A percentile compares a stretch with the other conserved stretches of the same genome.
phyloP scores from a whole-genome alignment of 2,797 vertebrate species.

The Sebastolobus alascanus region DNA sequence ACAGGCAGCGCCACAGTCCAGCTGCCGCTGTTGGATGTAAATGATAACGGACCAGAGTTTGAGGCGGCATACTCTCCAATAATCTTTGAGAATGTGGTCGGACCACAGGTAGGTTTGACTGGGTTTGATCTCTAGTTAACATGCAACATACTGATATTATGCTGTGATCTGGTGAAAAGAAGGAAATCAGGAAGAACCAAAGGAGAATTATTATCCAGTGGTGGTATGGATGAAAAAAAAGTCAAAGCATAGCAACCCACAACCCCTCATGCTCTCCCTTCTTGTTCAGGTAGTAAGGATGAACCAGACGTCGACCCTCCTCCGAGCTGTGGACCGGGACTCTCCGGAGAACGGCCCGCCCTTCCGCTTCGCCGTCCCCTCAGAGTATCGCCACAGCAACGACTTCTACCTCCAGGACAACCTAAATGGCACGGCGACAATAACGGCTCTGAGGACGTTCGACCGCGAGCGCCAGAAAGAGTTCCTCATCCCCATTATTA shows the following conservation, averaged over 20 bases:
- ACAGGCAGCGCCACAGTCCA: slow-evolving; percentile 89
- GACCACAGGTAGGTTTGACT: slow-evolving; percentile 80
- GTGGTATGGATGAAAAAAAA: not conserved
- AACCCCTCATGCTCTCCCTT: slow-evolving; percentile 5
- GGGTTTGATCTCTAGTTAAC: slow-evolving; percentile 5
- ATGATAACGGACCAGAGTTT: slow-evolving; percentile 92
- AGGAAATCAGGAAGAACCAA: not conserved
- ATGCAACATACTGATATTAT: not conserved
- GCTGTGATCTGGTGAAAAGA: not conserved
- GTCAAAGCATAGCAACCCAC: not conserved
- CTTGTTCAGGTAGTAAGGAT: slow-evolving; percentile 82
- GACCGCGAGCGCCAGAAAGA: slow-evolving; percentile 90
- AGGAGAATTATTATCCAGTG: not conserved
- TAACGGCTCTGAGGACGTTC: slow-evolving; percentile 89
- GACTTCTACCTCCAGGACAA: slow-evolving; percentile 92
- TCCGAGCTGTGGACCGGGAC: slow-evolving; percentile 87
- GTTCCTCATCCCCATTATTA: slow-evolving; percentile 87
- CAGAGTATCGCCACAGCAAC: slow-evolving; percentile 83
- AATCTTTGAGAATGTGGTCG: slow-evolving; percentile 89
- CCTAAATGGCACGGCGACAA: slow-evolving; percentile 88
- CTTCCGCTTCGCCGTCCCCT: slow-evolving; percentile 86
- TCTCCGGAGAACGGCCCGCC: slow-evolving; percentile 88
- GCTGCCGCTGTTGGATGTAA: slow-evolving; percentile 89
- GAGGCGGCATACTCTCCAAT: slow-evolving; percentile 87
- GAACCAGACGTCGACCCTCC: slow-evolving; percentile 88